Conservation (phyloP, 1,140 invertebrate species). For the Hyphantria cunea region DNA sequence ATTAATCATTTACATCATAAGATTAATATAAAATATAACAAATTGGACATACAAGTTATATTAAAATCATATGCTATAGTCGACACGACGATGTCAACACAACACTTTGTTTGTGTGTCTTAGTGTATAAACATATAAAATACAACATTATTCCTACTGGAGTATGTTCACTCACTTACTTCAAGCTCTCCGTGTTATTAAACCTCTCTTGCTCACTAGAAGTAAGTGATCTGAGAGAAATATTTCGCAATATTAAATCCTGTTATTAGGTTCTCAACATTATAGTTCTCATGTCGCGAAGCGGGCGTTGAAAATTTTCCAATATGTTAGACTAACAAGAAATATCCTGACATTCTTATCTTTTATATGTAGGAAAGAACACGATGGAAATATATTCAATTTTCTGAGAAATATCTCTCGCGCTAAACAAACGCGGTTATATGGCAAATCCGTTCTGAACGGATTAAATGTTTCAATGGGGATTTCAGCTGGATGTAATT, state of each 20-base stretch:
- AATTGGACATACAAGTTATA: no score
- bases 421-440: conserved; percentile 23
- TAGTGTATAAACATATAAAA: no score
- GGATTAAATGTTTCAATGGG: conserved; percentile 23
- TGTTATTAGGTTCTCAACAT: conserved; percentile 14
- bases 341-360: conserved; percentile 27
- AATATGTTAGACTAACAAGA: conserved; percentile 31
- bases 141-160: no score
- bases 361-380: conserved; percentile 20
- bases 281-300: conserved; percentile 13
- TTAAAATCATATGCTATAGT: no score
- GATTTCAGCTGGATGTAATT: conserved; percentile 14
- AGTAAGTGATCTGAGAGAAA: conserved; percentile 3
- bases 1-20: no score
- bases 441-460: conserved; percentile 13
- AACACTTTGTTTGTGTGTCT: no score
- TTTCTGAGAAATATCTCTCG: conserved; percentile 4
- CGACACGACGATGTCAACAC: no score
- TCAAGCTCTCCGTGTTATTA: no score
- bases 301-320: conserved; percentile 26
- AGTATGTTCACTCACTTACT: no score
- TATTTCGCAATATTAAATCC: conserved; percentile 24
- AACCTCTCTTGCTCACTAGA: background rate
- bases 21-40: no score
- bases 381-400: conserved; percentile 20